Evolutionary conservation across 2,888 invertebrate genomes (phyloP).

Genomic region (Melanchra persicariae): DNA sequence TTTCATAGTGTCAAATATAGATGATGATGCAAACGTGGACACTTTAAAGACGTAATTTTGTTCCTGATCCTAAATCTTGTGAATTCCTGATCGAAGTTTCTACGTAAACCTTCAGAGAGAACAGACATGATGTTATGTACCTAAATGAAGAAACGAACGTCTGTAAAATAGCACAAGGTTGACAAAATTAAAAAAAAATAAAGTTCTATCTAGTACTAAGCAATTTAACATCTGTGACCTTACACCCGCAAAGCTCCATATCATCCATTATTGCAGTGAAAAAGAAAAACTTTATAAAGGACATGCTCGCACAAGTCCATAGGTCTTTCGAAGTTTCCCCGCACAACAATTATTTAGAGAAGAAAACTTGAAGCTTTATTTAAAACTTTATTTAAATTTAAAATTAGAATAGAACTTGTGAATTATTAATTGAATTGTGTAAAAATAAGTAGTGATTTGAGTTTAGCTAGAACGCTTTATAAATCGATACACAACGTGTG

Average conservation of each 20-base stretch:
- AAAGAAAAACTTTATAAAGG: conserved; percentile 61
- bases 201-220: conserved; percentile 7
- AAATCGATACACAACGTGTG: no score
- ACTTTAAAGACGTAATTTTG: no score
- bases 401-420: conserved; percentile 10
- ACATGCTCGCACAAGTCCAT: conserved; percentile 46
- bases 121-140: background rate
- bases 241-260: conserved; percentile 32
- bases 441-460: no score
- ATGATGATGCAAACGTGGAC: no score
- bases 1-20: no score
- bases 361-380: conserved; percentile 46
- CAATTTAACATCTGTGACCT: conserved; percentile 51
- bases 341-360: conserved; percentile 63
- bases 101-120: background rate
- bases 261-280: conserved; percentile 56
- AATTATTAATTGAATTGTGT: conserved; percentile 17
- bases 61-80: no score
- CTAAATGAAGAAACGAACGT: background rate
- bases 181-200: conserved; percentile 7
- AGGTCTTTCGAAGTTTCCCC: conserved; percentile 59
- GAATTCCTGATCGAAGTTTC: no score
- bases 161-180: background rate
- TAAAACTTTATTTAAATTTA: conserved; percentile 43
- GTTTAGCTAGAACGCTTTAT: no score